Evolutionary conservation across 2,888 invertebrate genomes (phyloP), one percentile per base, ranked within the genome.

Genomic region (Volucella inanis): DNA sequence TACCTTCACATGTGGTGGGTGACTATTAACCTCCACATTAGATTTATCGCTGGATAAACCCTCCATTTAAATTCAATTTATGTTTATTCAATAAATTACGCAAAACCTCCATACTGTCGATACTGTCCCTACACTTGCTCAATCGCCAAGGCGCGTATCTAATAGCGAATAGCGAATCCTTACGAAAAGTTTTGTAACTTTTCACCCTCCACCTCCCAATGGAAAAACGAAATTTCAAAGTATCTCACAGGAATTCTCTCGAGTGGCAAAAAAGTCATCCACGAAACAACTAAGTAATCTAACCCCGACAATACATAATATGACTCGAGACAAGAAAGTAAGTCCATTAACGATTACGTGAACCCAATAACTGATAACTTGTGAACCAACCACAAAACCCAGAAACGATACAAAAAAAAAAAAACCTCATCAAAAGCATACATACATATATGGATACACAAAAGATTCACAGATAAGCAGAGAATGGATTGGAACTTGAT

Each of bases 341-440:
- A 79, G 70, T 84, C 84, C 79, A 84, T 79, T 79, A 84, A 79
- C 70, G 84, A 79, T 75, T 79, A 79, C 79, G 84, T 84, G 83
- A 84, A 84, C 57, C 83, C 74, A 84, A 84, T 84, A 84, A 65
- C 74, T 84, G 79, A 84, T 84, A 83, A 74, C 68, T 68, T 52
- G 14, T 22, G 2, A 47, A 49, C 39, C 45, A 62, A 31, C 31
- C 6, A 31, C 6, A 31, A 6, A 31, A 31, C 6, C 4, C 6
- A 22, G 3, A 22, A 22, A 1, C 22, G 22, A 22, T 3, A 22
- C 3, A 6, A 31, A 31, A 31, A 45, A 45, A 14, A 55, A 49
- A 74, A 74, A 61, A 61, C 11, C 15, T 62, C n/a, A 15, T 61
- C 77, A 77, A 50, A 67, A 72, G 65, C 49, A 45, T 65, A 75